Conservation (phyloP, 2,888 invertebrate species). For the Papilio elwesi region DNA sequence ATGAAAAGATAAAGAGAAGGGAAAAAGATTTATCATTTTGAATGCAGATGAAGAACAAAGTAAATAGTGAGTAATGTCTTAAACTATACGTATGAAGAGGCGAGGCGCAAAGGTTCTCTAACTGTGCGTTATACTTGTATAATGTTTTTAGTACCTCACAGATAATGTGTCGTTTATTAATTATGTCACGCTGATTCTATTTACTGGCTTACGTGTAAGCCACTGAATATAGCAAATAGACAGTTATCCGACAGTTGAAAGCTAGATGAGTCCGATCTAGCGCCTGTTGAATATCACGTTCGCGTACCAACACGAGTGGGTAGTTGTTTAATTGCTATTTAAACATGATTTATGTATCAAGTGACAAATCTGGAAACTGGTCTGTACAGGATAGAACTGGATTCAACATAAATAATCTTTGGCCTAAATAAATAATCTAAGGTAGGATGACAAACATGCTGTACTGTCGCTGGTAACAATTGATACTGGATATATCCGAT, state of each 20-base stretch:
- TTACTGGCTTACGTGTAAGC: constrained; percentile 14
- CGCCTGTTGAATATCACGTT: neutral
- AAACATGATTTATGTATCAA: constrained; percentile 7
- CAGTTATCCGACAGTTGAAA: constrained; percentile 26
- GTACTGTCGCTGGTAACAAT: too few species aligned
- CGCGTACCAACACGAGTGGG: constrained; percentile 5
- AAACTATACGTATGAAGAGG: too few species aligned
- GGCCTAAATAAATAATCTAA: too few species aligned
- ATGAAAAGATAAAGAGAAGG: too few species aligned
- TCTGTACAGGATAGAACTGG: constrained; percentile 1
- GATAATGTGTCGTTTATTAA: neutral
- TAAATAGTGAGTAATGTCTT: too few species aligned
- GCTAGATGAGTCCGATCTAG: constrained; percentile 2
- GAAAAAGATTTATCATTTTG: too few species aligned
- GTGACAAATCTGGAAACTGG: constrained; percentile 18
- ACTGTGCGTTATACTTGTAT: too few species aligned
- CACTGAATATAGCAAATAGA: neutral
- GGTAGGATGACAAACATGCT: too few species aligned
- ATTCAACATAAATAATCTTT: neutral
- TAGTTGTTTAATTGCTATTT: constrained; percentile 19
- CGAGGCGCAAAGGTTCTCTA: too few species aligned
- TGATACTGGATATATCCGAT: too few species aligned
- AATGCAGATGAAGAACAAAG: too few species aligned
- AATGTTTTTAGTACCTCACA: too few species aligned
- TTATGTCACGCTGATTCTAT: neutral